These are phyloP conservation scores for Nemotelus nigrinus DNA, from an alignment of 2,888 invertebrate genomes.

Conservation along the genomic window DNA sequence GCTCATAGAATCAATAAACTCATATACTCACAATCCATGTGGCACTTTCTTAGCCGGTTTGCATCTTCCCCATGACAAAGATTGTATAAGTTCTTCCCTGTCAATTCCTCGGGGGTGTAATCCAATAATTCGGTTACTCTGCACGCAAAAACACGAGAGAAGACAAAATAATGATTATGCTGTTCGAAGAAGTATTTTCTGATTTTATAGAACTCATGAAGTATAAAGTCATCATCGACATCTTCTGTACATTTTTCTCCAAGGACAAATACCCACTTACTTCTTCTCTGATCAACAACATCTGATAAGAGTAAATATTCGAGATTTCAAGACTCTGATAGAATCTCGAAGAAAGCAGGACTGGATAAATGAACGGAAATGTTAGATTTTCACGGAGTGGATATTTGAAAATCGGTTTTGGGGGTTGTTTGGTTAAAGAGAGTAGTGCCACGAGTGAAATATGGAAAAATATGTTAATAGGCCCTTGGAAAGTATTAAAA, in stretches of 20 bases:
- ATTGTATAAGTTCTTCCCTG: conserved; percentile 92
- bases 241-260: not conserved
- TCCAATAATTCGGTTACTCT: conserved; percentile 94
- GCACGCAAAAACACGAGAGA: conserved; percentile 52
- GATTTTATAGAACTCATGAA: not conserved
- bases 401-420: conserved; percentile 4
- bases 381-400: conserved; percentile 7
- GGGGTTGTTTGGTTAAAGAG: not conserved
- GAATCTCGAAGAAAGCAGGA: conserved; percentile 16
- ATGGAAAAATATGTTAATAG: conserved; percentile 48
- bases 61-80: conserved; percentile 97
- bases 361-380: conserved; percentile 9
- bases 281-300: conserved; percentile 6
- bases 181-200: conserved; percentile 13
- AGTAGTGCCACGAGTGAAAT: conserved; percentile 12
- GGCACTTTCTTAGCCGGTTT: conserved; percentile 91
- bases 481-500: conserved; percentile 48
- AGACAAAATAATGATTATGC: not conserved
- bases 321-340: conserved; percentile 47
- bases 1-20: conserved; percentile 32
- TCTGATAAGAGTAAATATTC: conserved; percentile 48
- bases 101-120: conserved; percentile 92
- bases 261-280: conserved; percentile 14
- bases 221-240: conserved; percentile 8
- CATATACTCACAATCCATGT: conserved; percentile 89